Evolutionary conservation across 1,140 invertebrate genomes (phyloP).

Genomic region (Drosophila bocqueti): DNA sequence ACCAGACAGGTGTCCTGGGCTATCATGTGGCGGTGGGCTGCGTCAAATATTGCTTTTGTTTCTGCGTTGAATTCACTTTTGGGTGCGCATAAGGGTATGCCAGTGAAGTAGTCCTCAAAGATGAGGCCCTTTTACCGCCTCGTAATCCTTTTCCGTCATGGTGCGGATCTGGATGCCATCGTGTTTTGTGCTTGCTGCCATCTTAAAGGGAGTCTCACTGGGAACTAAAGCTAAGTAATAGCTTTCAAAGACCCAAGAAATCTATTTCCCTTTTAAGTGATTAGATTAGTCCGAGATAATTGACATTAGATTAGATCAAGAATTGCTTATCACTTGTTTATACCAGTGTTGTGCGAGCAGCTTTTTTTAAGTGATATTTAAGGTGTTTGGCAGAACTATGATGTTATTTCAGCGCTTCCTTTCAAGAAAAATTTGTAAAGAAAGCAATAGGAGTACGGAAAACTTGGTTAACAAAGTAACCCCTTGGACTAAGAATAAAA

Average conservation of each 20-base stretch:
- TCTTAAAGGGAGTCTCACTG: neutral
- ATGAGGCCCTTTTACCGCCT: neutral
- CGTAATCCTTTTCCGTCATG: conserved; percentile 1
- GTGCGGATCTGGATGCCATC: neutral
- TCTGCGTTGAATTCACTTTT: neutral
- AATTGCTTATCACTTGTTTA: too few relatives aligned
- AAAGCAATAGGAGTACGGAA: neutral
- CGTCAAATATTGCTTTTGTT: neutral
- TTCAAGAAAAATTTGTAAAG: too few relatives aligned
- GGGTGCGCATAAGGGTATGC: neutral
- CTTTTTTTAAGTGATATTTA: too few relatives aligned
- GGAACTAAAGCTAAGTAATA: neutral
- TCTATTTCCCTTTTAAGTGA: neutral
- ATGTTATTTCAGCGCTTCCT: neutral
- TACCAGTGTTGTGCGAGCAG: too few relatives aligned
- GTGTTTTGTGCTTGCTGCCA: neutral
- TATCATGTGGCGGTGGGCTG: neutral
- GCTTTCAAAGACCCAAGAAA: neutral
- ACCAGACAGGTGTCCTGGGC: neutral
- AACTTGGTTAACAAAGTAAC: neutral
- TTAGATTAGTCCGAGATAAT: too few relatives aligned
- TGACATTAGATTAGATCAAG: too few relatives aligned
- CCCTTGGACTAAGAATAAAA: neutral
- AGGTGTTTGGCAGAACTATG: neutral
- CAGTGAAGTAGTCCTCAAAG: neutral